Base-by-base conservation (phyloP, 2,888 invertebrate genomes). In the Trichogramma dendrolimi region DNA sequence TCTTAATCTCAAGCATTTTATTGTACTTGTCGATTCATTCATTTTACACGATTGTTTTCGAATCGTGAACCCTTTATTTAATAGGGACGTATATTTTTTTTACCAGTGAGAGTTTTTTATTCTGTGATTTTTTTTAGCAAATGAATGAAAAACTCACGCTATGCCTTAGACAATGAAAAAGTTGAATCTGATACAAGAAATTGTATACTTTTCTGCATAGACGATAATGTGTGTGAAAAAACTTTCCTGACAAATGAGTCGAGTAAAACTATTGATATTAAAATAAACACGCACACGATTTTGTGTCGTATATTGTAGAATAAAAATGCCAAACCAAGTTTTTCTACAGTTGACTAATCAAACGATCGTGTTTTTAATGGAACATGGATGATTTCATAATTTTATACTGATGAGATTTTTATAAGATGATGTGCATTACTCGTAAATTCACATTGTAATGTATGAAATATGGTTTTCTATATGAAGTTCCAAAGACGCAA, bases 221-320 rank as follows among this genome's bases (percentile, higher is more conserved):
- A 43, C 8, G 7, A 53, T 3, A 53, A 52, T 41, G 5, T 14
- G 42, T 2, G 6, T n/a, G 11, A 46, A 55, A 39, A 46, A 41
- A 46, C 14, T 14, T 11, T 48, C 14, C 14, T 48, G 5, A 48
- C 1, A 6, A 48, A 5, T 11, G 11, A 48, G 27, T 48, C 11
- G 11, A 48, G 11, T 48, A n/a, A 48, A 48, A 11, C 14, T 50
- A 40, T 42, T 49, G 40, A 39, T 60, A 42, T 57, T 60, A 55
- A 43, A 54, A 59, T 54, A 43, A 14, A 48, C 60, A 58, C 60
- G 64, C 64, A 55, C 64, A 64, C 46, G 42, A 61, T 52, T 58
- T 58, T 55, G n/a, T 54, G 58, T 8, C 27, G 11, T 14, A 5
- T 59, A 51, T 38, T 41, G 50, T 52, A 27, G 27, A 27, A 27